Evolutionary conservation across 2,113 vertebrate genomes (phyloP).

Genomic region (Atrichornis clamosus): DNA sequence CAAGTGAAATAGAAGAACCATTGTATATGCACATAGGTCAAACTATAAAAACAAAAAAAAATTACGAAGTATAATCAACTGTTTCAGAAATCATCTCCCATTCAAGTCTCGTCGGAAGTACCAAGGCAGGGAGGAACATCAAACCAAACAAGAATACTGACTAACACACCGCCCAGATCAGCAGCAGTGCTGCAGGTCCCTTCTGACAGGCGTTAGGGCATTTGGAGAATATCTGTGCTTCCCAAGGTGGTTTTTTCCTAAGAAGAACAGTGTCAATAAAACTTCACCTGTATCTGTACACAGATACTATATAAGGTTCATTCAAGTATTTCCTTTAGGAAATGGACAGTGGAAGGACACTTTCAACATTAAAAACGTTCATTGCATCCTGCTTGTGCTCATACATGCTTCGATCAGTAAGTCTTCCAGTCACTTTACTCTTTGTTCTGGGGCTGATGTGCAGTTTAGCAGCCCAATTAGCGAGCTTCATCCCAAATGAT

Average conservation of each 20-base stretch:
- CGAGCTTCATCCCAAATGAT: neutral
- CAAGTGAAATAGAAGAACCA: conserved; percentile 20
- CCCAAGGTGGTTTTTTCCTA: neutral
- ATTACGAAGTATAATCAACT: conserved; percentile 8
- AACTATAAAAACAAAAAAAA: neutral
- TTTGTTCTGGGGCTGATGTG: neutral
- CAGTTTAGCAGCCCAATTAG: neutral
- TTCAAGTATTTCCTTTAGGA: conserved; percentile 71
- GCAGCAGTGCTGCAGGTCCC: conserved; percentile 25
- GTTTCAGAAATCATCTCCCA: conserved; percentile 5
- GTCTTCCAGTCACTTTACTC: neutral
- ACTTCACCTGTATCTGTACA: conserved; percentile 56
- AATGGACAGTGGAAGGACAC: conserved; percentile 61
- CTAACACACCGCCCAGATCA: conserved; percentile 3
- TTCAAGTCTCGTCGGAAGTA: conserved; percentile 51
- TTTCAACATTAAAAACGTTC: conserved; percentile 15
- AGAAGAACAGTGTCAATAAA: conserved; percentile 34
- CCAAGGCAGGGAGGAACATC: conserved; percentile 34
- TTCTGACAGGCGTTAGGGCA: conserved; percentile 7
- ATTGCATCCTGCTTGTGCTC: conserved; percentile 20
- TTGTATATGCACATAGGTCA: neutral
- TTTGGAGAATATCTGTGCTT: conserved; percentile 4
- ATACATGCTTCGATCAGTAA: neutral
- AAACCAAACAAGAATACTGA: conserved; percentile 40
- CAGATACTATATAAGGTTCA: conserved; percentile 41